Conservation (phyloP, 2,797 vertebrate species). For the Syncerus caffer region DNA sequence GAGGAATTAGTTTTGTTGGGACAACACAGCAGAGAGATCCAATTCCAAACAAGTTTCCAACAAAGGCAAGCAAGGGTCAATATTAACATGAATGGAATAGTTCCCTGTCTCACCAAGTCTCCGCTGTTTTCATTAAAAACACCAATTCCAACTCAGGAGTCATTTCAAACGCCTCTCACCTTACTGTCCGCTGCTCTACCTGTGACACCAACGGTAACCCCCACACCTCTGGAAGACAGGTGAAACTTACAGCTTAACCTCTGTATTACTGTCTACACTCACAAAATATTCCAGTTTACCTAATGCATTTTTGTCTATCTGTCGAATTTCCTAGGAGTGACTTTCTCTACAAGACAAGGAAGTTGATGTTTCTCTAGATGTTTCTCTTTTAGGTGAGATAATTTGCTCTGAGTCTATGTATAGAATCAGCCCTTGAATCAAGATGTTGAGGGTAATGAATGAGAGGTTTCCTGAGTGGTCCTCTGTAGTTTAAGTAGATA, state of each 20-base stretch:
- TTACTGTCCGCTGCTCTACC: background rate
- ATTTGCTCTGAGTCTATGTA: background rate
- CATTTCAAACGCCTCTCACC: background rate
- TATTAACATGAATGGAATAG: background rate
- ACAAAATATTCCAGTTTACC: background rate
- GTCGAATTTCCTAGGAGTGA: background rate
- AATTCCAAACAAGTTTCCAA: slow-evolving; percentile 1
- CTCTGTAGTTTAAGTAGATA: background rate
- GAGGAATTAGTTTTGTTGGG: slow-evolving; percentile 40
- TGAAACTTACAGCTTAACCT: background rate
- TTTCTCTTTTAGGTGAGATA: background rate
- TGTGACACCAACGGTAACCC: background rate
- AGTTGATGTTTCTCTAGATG: background rate
- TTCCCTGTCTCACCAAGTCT: background rate
- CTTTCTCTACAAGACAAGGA: background rate
- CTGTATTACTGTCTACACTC: background rate
- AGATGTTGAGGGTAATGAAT: background rate
- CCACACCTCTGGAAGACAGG: background rate
- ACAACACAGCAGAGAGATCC: background rate
- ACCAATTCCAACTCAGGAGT: background rate
- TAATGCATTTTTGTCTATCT: background rate
- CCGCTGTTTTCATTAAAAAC: background rate
- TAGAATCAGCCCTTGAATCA: background rate
- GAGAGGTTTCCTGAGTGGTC: background rate
- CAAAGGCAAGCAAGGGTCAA: background rate